These are phyloP conservation scores for Drosophila neonasuta DNA, from an alignment of 2,888 invertebrate genomes.

Conservation along the genomic window DNA sequence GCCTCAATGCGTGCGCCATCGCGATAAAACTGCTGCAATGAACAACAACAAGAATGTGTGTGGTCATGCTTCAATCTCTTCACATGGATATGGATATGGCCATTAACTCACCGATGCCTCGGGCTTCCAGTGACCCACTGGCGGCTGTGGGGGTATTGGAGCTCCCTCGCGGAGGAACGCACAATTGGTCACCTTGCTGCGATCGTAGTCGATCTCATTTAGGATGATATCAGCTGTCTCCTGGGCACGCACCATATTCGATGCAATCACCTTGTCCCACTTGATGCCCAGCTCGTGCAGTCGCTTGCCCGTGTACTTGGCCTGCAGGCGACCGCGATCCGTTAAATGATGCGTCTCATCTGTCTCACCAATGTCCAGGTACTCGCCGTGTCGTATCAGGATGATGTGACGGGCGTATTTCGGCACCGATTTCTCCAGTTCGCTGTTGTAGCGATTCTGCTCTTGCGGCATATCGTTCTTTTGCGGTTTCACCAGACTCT, in stretches of 20 bases:
- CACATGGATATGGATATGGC: no score
- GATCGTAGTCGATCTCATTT: slow-evolving; percentile 85
- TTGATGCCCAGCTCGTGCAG: slow-evolving; percentile 89
- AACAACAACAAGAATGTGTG: slow-evolving; percentile 14
- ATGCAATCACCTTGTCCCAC: slow-evolving; percentile 90
- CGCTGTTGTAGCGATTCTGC: slow-evolving; percentile 87
- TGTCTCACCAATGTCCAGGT: slow-evolving; percentile 87
- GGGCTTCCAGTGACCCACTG: slow-evolving; percentile 93
- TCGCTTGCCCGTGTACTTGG: slow-evolving; percentile 91
- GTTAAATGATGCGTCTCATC: slow-evolving; percentile 91
- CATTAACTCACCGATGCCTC: slow-evolving; percentile 86
- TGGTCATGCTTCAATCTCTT: neutral
- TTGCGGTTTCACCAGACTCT: slow-evolving; percentile 86
- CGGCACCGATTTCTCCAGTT: slow-evolving; percentile 85
- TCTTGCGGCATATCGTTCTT: slow-evolving; percentile 83
- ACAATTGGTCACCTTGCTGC: slow-evolving; percentile 86
- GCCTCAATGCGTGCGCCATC: slow-evolving; percentile 98
- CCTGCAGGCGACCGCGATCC: slow-evolving; percentile 91
- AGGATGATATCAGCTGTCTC: slow-evolving; percentile 94
- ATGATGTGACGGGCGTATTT: slow-evolving; percentile 89
- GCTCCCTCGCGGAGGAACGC: slow-evolving; percentile 94
- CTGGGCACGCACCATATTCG: slow-evolving; percentile 96
- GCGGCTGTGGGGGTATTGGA: slow-evolving; percentile 96
- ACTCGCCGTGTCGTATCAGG: slow-evolving; percentile 97
- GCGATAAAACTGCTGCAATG: slow-evolving; percentile 91